A percentile compares a stretch with the other conserved stretches of the same genome.
These are phyloP conservation scores for Micropterix aruncella DNA, from an alignment of 2,888 invertebrate species.

Conservation along the genomic window DNA sequence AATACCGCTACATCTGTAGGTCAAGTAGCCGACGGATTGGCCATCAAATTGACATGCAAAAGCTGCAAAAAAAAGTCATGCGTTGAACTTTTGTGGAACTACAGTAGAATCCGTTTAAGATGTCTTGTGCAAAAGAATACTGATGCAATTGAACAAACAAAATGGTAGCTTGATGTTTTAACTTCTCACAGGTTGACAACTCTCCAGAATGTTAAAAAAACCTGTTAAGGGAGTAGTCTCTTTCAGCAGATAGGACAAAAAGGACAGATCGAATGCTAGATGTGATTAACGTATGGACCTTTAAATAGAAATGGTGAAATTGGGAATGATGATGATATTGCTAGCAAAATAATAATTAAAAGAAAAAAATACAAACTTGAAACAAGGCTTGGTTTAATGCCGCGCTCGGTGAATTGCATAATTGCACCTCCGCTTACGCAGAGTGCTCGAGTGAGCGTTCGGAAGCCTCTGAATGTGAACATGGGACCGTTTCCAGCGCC, in stretches of 20 bases:
- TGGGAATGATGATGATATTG: neutral
- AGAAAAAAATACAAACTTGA: slow-evolving; percentile 44
- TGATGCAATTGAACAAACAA: too few relatives aligned
- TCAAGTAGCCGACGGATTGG: slow-evolving; percentile 77
- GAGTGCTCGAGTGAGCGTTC: slow-evolving; percentile 56
- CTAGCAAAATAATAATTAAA: neutral
- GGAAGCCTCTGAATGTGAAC: slow-evolving; percentile 64
- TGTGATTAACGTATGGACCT: neutral
- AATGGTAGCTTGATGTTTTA: too few relatives aligned
- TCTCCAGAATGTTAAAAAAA: too few relatives aligned
- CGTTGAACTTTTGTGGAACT: too few relatives aligned
- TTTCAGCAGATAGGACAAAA: too few relatives aligned
- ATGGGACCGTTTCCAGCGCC: slow-evolving; percentile 77
- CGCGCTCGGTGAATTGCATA: slow-evolving; percentile 63
- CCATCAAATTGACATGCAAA: slow-evolving; percentile 77
- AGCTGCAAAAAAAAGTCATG: too few relatives aligned
- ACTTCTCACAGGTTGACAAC: too few relatives aligned
- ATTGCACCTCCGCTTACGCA: slow-evolving; percentile 65
- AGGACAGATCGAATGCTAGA: too few relatives aligned
- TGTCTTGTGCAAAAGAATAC: too few relatives aligned
- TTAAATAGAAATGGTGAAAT: neutral
- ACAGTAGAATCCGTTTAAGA: too few relatives aligned
- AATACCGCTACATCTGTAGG: slow-evolving; percentile 56
- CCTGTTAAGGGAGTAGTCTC: too few relatives aligned
- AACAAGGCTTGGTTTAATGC: slow-evolving; percentile 61